These are phyloP conservation scores for Sitobion miscanthi DNA, from an alignment of 1,140 invertebrate genomes.

Conservation along the genomic window DNA sequence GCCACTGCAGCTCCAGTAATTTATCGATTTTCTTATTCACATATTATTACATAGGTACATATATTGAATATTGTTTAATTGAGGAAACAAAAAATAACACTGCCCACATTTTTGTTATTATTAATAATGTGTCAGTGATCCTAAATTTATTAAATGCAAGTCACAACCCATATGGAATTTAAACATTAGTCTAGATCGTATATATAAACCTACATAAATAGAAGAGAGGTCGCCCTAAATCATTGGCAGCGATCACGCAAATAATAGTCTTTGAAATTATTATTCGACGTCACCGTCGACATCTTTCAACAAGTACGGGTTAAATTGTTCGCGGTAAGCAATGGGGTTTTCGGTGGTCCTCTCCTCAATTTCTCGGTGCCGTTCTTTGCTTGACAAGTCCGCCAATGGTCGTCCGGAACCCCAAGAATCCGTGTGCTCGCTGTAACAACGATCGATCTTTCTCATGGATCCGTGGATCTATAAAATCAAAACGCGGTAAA, in stretches of 20 bases:
- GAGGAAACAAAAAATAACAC: neutral
- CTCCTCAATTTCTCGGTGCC: conserved; percentile 64
- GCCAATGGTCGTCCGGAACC: conserved; percentile 66
- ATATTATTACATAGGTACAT: too few species aligned
- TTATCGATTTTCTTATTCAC: too few species aligned
- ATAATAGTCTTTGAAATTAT: neutral
- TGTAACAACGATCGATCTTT: conserved; percentile 70
- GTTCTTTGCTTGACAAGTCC: conserved; percentile 64
- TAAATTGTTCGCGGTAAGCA: conserved; percentile 62
- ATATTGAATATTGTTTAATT: too few species aligned
- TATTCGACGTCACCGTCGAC: neutral
- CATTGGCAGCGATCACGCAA: neutral
- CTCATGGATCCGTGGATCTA: conserved; percentile 74
- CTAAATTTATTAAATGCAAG: neutral
- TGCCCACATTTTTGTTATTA: neutral
- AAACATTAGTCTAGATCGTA: neutral
- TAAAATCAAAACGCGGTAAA: conserved; percentile 56
- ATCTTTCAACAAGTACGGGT: neutral
- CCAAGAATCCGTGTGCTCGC: conserved; percentile 70
- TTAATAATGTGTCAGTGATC: neutral
- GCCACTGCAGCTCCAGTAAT: too few species aligned
- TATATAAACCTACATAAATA: neutral
- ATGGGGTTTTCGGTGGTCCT: conserved; percentile 66
- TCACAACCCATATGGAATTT: neutral
- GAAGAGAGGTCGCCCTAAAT: neutral